These are phyloP conservation scores for Isoperla grammatica DNA, from an alignment of 2,888 invertebrate species.

Conservation along the genomic window DNA sequence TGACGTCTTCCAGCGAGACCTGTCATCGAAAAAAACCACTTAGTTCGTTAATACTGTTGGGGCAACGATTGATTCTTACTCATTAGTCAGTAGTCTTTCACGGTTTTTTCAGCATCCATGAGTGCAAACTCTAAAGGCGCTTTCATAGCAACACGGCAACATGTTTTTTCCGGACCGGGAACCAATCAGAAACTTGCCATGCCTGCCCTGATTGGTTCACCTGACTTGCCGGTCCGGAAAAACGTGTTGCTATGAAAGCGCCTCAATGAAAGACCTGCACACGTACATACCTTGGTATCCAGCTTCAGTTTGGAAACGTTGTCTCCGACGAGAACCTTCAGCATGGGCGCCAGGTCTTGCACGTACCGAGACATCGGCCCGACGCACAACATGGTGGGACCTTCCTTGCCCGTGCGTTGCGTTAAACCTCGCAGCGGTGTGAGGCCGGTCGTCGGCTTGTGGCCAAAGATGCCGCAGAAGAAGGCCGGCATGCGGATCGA, in stretches of 20 bases:
- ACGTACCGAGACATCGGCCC: conserved; percentile 79
- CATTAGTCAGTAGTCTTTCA: no score
- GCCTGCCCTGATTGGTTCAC: no score
- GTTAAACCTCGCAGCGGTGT: conserved; percentile 56
- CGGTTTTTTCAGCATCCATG: no score
- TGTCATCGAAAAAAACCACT: conserved; percentile 25
- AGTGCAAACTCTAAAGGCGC: no score
- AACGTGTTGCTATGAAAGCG: no score
- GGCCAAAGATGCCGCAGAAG: conserved; percentile 83
- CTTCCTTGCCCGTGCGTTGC: conserved; percentile 59
- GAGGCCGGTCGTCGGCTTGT: conserved; percentile 70
- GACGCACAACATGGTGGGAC: conserved; percentile 71
- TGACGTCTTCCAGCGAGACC: conserved; percentile 61
- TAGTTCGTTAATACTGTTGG: not conserved
- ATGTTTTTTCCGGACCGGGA: no score
- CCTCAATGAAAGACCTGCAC: no score
- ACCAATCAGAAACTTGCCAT: no score
- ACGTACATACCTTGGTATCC: conserved; percentile 43
- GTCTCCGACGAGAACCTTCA: conserved; percentile 58
- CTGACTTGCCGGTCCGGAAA: no score
- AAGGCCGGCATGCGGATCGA: conserved; percentile 89
- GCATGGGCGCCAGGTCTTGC: conserved; percentile 71
- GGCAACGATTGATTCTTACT: no score
- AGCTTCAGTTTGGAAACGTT: conserved; percentile 51
- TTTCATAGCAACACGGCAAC: no score